Percentiles rank a stretch among this genome's conserved stretches.
phyloP scores from a whole-genome alignment of 1,140 invertebrate genomes.

The Nasonia vitripennis region DNA sequence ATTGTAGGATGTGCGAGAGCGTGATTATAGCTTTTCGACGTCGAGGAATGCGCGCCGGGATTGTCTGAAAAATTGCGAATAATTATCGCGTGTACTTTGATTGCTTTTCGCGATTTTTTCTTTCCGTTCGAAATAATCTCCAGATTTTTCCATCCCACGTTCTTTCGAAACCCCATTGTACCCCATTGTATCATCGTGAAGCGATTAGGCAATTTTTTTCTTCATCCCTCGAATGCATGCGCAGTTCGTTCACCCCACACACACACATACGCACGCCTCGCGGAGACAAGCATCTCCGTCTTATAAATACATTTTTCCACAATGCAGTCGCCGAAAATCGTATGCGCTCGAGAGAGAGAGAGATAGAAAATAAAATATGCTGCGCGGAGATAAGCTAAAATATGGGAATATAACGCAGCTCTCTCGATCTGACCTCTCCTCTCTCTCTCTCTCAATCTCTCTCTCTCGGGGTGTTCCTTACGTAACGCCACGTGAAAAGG shows the following conservation, averaged over 20 bases:
- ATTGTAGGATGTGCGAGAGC: slow-evolving; percentile 16
- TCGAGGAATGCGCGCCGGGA: background rate
- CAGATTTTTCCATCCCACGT: background rate
- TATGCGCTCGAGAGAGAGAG: background rate
- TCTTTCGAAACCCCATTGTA: background rate
- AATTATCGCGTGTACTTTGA: background rate
- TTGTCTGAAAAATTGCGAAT: background rate
- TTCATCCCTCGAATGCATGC: background rate
- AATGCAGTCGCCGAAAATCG: background rate
- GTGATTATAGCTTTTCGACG: slow-evolving; percentile 38
- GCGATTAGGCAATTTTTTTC: background rate
- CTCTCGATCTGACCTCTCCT: background rate
- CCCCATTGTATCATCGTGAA: background rate
- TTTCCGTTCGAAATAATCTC: background rate
- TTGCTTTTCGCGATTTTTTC: background rate
- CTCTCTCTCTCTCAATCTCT: background rate
- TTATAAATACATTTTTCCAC: background rate
- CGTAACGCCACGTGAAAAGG: slow-evolving; percentile 25
- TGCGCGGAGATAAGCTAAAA: slow-evolving; percentile 23
- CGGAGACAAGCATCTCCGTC: background rate
- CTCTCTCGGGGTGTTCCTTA: background rate
- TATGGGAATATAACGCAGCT: slow-evolving; percentile 26
- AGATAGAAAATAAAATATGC: slow-evolving; percentile 18
- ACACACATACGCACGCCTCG: background rate
- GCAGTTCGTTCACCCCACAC: background rate